phyloP scores from a whole-genome alignment of 2,888 invertebrate genomes.

The Sphinx pinastri region DNA sequence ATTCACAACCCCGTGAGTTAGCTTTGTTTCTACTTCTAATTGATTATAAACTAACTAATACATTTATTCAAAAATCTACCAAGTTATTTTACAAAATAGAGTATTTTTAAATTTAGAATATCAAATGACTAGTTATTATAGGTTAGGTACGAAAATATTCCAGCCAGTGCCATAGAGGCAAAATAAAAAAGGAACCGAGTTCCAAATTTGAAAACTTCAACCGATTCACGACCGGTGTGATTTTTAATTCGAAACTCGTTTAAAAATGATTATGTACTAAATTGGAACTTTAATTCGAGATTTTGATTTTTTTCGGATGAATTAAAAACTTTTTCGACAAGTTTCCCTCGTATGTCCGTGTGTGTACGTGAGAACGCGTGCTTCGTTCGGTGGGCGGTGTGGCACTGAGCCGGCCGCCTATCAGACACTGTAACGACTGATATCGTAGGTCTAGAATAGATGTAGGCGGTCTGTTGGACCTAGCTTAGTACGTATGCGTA shows the following conservation, averaged over 20 bases:
- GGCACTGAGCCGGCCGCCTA: conserved; percentile 69
- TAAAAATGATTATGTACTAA: neutral
- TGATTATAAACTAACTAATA: conserved; percentile 23
- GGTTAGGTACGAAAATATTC: conserved; percentile 7
- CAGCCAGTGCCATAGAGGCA: neutral
- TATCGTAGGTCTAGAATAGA: conserved; percentile 72
- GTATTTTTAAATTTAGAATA: conserved; percentile 26
- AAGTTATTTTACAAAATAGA: conserved; percentile 21
- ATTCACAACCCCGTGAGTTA: conserved; percentile 63
- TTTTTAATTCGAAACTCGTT: neutral
- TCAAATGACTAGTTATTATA: conserved; percentile 7
- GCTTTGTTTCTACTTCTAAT: conserved; percentile 46
- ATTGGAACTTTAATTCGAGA: neutral
- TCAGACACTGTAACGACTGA: conserved; percentile 68
- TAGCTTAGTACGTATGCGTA: conserved; percentile 15
- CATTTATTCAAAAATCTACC: conserved; percentile 14
- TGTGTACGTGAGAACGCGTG: conserved; percentile 59
- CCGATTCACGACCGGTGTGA: conserved; percentile 1
- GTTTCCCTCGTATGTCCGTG: conserved; percentile 36
- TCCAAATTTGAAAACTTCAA: conserved; percentile 9
- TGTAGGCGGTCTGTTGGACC: conserved; percentile 32
- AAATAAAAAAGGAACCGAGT: conserved; percentile 8
- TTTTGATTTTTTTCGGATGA: neutral
- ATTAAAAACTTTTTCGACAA: conserved; percentile 37
- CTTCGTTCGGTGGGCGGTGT: conserved; percentile 63